Conservation (phyloP, 2,888 invertebrate species). For the Gryllus longicercus region DNA sequence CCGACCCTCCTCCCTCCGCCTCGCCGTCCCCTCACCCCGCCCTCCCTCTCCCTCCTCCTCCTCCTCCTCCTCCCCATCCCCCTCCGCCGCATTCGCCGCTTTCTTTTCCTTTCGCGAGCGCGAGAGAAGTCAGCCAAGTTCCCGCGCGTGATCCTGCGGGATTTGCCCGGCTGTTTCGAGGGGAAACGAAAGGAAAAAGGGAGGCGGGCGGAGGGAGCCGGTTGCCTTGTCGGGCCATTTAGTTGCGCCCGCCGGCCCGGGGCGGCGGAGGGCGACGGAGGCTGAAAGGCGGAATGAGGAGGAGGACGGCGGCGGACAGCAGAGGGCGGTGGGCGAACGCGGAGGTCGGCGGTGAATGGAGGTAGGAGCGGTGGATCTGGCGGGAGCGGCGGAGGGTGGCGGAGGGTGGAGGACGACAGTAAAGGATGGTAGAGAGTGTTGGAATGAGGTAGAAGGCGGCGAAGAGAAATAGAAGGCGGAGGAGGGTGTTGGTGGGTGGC, state of each 20-base stretch:
- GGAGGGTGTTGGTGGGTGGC: too few species aligned
- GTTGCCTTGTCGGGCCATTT: not conserved
- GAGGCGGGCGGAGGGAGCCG: not conserved
- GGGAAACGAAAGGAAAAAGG: conserved; percentile 20
- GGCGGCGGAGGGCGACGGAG: not conserved
- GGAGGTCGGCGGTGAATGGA: too few species aligned
- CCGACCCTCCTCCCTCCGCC: conserved; percentile 27
- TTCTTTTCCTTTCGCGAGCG: conserved; percentile 2
- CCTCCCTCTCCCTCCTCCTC: not conserved
- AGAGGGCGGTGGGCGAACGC: too few species aligned
- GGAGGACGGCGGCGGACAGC: not conserved
- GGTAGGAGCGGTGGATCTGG: too few species aligned
- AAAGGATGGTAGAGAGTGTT: too few species aligned
- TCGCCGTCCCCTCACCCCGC: conserved; percentile 25
- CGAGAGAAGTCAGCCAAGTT: conserved; percentile 30
- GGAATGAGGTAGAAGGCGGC: too few species aligned
- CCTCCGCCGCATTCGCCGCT: not conserved
- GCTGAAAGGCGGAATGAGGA: not conserved
- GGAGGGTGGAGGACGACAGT: too few species aligned
- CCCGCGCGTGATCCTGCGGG: conserved; percentile 27
- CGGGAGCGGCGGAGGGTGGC: too few species aligned
- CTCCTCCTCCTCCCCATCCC: not conserved
- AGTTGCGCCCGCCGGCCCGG: not conserved
- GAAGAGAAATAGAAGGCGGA: too few species aligned
- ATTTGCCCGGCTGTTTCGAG: conserved; percentile 25